Base-by-base conservation (phyloP, 2,113 vertebrate genomes). In the Cryptomyrus ogoouensis region DNA sequence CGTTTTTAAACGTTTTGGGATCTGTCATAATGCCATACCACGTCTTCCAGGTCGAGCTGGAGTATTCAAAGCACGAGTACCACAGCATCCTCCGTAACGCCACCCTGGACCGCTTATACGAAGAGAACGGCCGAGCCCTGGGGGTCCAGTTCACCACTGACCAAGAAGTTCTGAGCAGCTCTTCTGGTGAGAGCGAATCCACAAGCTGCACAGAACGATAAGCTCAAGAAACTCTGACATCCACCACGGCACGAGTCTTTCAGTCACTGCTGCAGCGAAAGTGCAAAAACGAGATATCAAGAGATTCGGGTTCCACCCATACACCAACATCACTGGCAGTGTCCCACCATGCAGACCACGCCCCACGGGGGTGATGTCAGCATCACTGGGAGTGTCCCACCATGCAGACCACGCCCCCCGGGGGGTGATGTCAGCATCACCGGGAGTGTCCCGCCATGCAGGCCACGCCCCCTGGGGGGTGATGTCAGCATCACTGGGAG, bases 51-150 rank as follows among this genome's bases (percentile, higher is more conserved):
- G 95, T 97, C 77, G 96, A 97, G 92, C 91, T 98, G 88, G 92
- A 96, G 91, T 93, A 93, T 92, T 94, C 92, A 50, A 91, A 90
- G 92, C 95, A 97, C 66, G 94, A 95, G 90, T 97, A 95, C 92
- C 96, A 96, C 90, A 97, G 97, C 89, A 96, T 98, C 13, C 94
- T 98, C 93, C 96, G 95, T 80, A 97, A 96, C 90, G 94, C 94
- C 56, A 96, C 91, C 3, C 94, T 98, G 21, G 94, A 95, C 91
- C 93, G 92, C 44, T 90, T 93, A 70, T 98, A 97, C 56, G 91
- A 94, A 91, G 95, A 95, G 89, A 98, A 97, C 46, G 97, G 97
- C 80, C 95, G 95, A 91, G 93, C 95, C 74, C 94, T 98, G 91
- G 97, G 96, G 80, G 97, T 97, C 89, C 95, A 97, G 1, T 97